Evolutionary conservation across 2,797 vertebrate species (phyloP), one percentile per base, ranked within the genome.

Genomic region (Selene dorsalis): DNA sequence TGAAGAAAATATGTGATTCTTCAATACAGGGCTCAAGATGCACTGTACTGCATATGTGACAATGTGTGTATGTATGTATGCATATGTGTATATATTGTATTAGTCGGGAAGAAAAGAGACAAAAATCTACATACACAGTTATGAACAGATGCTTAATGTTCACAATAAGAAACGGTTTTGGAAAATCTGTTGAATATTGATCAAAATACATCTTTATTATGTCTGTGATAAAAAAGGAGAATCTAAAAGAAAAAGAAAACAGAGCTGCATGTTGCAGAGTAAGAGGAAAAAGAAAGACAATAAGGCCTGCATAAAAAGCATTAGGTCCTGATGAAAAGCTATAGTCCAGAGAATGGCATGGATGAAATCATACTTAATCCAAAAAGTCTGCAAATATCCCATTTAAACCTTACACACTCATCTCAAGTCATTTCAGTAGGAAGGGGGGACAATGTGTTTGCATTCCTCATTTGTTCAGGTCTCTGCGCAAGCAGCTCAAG

Each of bases 321-420:
- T 82, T 63, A 67, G 56, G 41, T 79, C 65, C 61, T 68, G 80
- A 85, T 84, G 55, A 87, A 90, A 86, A 85, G 70, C 58, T 81
- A 35, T 8, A 75, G 84, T 83, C 79, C 45, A 55, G 60, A 80
- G 57, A 79, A 75, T 70, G 84, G 63, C 79, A 59, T 56, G 75
- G 79, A 85, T 85, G 76, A 85, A 89, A 85, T 87, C 71, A 79
- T 50, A 71, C 62, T 77, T 86, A 76, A 90, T 88, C 87, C 82
- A 81, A 64, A 87, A 20, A 69, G 38, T 87, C 86, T 79, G 80
- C 73, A 82, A 58, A 83, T 84, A 90, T 86, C 83, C 73, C 30
- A 32, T 67, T 68, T 87, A 88, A 88, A 84, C 79, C 84, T 52
- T 26, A 59, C 17, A 62, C 41, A 73, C 70, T 85, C 82, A 86